phyloP scores from a whole-genome alignment of 2,113 vertebrate species.

The Takifugu flavidus region DNA sequence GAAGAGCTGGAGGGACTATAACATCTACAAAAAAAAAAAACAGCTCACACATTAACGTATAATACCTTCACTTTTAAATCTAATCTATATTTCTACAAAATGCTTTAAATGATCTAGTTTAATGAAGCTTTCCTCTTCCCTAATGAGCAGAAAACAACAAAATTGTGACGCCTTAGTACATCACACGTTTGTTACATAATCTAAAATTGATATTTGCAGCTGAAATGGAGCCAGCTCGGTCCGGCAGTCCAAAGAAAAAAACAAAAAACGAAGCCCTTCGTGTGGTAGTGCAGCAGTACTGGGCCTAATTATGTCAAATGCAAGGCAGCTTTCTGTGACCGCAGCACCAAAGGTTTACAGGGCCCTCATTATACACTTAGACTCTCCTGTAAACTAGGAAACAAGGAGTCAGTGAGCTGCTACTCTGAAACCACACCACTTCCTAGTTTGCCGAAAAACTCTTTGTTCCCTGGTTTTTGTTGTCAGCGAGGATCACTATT shows the following conservation, averaged over 20 bases:
- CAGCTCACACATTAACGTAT: no score
- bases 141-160: neutral
- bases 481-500: constrained; percentile 40
- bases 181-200: no score
- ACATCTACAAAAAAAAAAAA: no score
- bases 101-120: no score
- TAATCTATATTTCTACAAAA: no score
- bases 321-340: constrained; percentile 54
- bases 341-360: constrained; percentile 64
- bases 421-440: constrained; percentile 56
- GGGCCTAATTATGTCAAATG: constrained; percentile 59
- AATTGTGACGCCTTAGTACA: neutral
- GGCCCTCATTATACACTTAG: constrained; percentile 67
- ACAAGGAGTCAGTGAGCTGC: constrained; percentile 52
- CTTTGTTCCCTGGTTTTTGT: constrained; percentile 39
- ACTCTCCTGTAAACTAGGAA: constrained; percentile 65
- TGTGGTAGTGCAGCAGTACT: constrained; percentile 40
- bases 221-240: constrained; percentile 17
- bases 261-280: constrained; percentile 27
- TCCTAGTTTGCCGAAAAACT: constrained; percentile 40
- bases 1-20: no score
- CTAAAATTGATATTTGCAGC: neutral
- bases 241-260: constrained; percentile 29
- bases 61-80: no score
- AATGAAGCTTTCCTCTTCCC: no score